Evolutionary conservation across 2,113 vertebrate genomes (phyloP).

Genomic region (Apistogramma diplotaenia): DNA sequence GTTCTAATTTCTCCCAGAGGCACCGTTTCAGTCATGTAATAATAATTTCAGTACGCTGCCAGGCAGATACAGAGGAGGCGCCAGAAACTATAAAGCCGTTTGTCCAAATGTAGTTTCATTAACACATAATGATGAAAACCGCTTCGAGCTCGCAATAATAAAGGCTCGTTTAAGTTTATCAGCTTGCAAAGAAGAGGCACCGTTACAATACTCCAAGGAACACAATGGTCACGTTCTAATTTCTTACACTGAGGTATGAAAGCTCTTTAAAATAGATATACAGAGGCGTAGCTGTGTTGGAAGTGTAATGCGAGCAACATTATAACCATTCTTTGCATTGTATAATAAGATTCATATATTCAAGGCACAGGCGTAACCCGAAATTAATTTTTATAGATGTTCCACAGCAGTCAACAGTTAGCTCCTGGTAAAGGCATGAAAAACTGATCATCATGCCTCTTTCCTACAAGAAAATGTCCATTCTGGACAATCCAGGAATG

Average conservation of each 20-base stretch:
- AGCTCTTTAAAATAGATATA: not conserved
- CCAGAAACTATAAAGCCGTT: not conserved
- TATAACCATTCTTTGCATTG: not conserved
- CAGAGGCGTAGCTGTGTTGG: not conserved
- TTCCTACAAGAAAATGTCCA: not conserved
- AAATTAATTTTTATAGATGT: not conserved
- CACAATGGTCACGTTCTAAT: not conserved
- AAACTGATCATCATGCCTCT: not conserved
- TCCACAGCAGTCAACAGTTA: not conserved
- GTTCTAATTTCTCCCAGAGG: not conserved
- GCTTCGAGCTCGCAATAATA: not conserved
- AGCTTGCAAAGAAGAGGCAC: not conserved
- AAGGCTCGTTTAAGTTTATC: not conserved
- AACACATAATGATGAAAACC: not conserved
- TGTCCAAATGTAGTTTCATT: not conserved
- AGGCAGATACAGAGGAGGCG: not conserved
- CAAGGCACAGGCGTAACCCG: slow-evolving; percentile 39
- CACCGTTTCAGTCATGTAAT: not conserved
- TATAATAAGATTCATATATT: slow-evolving; percentile 31
- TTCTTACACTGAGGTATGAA: not conserved
- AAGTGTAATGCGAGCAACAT: not conserved
- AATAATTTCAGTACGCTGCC: not conserved
- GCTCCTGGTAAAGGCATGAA: not conserved
- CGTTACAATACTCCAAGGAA: not conserved
- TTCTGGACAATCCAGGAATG: slow-evolving; percentile 43